These are phyloP conservation scores for Cynopterus sphinx DNA, from an alignment of 2,797 vertebrate species.

Conservation along the genomic window DNA sequence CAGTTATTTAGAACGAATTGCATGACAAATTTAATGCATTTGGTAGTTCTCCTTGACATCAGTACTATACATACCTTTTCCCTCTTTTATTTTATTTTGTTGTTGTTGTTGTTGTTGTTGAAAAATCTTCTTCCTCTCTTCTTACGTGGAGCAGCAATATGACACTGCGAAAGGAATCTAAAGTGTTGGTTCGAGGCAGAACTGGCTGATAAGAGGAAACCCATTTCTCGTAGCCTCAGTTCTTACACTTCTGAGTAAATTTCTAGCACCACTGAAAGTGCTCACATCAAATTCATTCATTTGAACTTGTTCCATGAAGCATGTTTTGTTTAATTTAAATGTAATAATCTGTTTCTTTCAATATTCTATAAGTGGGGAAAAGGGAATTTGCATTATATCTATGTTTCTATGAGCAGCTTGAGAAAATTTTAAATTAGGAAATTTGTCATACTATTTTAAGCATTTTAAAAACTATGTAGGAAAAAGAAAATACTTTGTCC, in stretches of 20 bases:
- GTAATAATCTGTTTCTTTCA: not conserved
- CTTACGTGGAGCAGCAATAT: not conserved
- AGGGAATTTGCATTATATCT: not conserved
- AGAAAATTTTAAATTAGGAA: not conserved
- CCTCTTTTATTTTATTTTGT: not conserved
- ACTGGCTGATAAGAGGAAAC: not conserved
- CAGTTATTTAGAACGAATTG: constrained; percentile 53
- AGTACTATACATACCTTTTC: not conserved
- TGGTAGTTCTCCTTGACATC: constrained; percentile 46
- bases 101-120: no score
- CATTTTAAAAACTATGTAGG: not conserved
- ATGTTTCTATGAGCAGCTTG: not conserved
- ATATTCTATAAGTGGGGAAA: not conserved
- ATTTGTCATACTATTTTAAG: not conserved
- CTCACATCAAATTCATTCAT: not conserved
- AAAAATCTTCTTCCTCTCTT: not conserved
- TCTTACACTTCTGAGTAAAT: not conserved
- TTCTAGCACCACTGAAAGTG: not conserved
- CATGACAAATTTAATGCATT: constrained; percentile 8
- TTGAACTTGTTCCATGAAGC: not conserved
- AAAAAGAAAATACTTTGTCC: not conserved
- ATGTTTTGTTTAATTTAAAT: not conserved
- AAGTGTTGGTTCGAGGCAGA: not conserved
- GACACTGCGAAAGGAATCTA: not conserved
- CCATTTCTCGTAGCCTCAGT: not conserved